Percentiles rank a stretch among this genome's conserved stretches.
Evolutionary conservation across 2,797 vertebrate genomes (phyloP).

Genomic region (Fratercula arctica): DNA sequence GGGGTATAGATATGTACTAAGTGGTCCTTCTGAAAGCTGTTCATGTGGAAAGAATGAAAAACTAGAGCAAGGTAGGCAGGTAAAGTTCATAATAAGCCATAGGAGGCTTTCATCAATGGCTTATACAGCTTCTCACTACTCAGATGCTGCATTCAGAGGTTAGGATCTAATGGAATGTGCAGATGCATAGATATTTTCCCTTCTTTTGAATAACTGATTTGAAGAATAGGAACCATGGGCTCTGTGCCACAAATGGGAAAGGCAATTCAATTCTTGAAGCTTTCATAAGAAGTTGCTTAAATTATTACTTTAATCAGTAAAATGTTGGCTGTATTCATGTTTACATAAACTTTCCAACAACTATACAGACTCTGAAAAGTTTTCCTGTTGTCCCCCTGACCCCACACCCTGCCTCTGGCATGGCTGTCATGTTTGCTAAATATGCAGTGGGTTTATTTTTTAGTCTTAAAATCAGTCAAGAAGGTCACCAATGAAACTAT

Average conservation of each 20-base stretch:
- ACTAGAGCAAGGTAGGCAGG: slow-evolving; percentile 8
- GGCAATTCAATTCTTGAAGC: background rate
- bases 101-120: slow-evolving; percentile 19
- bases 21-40: background rate
- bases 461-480: slow-evolving; percentile 24
- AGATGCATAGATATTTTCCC: slow-evolving; percentile 43
- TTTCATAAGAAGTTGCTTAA: slow-evolving; percentile 29
- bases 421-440: slow-evolving; percentile 5
- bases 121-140: slow-evolving; percentile 55
- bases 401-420: background rate
- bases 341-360: slow-evolving; percentile 40
- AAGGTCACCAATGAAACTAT: slow-evolving; percentile 43
- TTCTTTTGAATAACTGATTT: slow-evolving; percentile 27
- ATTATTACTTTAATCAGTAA: slow-evolving; percentile 43
- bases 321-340: slow-evolving; percentile 22
- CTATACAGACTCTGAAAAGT: background rate
- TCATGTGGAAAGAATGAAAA: slow-evolving; percentile 44
- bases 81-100: slow-evolving; percentile 17
- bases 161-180: slow-evolving; percentile 50
- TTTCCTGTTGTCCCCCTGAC: background rate
- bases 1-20: background rate
- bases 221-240: slow-evolving; percentile 1
- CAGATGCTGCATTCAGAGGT: slow-evolving; percentile 41
- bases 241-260: slow-evolving; percentile 35
- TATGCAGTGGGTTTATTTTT: slow-evolving; percentile 35